These are phyloP conservation scores for Lagorchestes hirsutus DNA, from an alignment of 2,797 vertebrate genomes.

Conservation along the genomic window DNA sequence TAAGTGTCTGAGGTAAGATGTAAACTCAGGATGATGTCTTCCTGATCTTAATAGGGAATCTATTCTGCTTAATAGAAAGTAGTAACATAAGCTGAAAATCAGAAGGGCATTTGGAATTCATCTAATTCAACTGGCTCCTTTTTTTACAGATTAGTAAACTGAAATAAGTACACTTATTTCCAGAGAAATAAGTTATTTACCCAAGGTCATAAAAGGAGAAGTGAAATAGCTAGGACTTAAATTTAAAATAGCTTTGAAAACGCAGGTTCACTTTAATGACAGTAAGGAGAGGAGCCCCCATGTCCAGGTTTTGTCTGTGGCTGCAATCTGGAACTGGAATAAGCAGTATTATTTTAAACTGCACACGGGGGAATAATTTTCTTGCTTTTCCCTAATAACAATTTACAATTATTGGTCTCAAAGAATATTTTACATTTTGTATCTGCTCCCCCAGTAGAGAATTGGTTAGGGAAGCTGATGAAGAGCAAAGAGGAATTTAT, in stretches of 20 bases:
- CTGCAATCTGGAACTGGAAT: conserved; percentile 16
- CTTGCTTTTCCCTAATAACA: conserved; percentile 18
- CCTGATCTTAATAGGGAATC: conserved; percentile 28
- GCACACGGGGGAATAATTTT: not conserved
- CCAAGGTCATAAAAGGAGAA: not conserved
- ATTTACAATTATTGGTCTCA: conserved; percentile 8
- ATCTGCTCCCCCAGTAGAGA: conserved; percentile 36
- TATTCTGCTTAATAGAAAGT: conserved; percentile 53
- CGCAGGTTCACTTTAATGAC: not conserved
- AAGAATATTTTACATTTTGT: not conserved
- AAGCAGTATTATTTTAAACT: conserved; percentile 40
- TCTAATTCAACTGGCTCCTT: not conserved
- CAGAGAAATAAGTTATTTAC: not conserved
- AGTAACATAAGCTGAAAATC: not conserved
- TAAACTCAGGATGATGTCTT: too few species aligned
- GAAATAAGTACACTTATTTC: too few species aligned
- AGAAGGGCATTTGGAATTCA: not conserved
- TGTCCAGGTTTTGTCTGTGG: not conserved
- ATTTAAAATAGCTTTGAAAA: conserved; percentile 35
- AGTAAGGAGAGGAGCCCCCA: not conserved
- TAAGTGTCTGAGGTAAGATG: too few species aligned
- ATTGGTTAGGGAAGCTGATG: not conserved
- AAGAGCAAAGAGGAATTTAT: not conserved
- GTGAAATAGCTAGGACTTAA: not conserved
- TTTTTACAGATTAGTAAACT: not conserved